Conservation (phyloP, 1,140 invertebrate genomes). For the Drosophila mayri region DNA sequence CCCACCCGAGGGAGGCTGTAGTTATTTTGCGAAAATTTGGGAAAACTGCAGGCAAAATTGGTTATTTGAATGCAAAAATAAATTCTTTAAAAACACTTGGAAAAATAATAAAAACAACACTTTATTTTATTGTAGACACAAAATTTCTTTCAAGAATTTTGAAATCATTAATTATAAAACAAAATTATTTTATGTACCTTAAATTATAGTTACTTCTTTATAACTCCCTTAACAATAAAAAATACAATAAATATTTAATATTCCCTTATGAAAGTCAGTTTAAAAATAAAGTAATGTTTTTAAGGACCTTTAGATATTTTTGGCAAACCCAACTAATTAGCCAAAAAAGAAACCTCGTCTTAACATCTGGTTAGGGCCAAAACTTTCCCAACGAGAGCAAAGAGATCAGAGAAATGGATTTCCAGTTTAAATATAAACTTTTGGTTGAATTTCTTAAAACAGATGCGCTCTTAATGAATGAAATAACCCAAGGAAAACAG, state of each 20-base stretch:
- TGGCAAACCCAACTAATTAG: slow-evolving; percentile 6
- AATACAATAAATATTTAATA: no score
- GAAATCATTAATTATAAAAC: no score
- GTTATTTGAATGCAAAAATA: no score
- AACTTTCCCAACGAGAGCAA: slow-evolving; percentile 9
- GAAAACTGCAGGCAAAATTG: not conserved
- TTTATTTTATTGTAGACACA: no score
- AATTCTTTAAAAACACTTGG: no score
- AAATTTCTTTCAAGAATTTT: no score
- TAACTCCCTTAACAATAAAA: no score
- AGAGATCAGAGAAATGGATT: slow-evolving; percentile 11
- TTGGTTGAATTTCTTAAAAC: slow-evolving; percentile 11
- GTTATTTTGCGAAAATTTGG: not conserved
- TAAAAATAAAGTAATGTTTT: not conserved
- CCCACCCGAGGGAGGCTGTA: slow-evolving; percentile 1
- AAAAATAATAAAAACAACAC: no score
- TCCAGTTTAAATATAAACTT: slow-evolving; percentile 16
- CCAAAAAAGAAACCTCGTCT: not conserved
- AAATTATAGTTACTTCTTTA: no score
- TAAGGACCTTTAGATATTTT: not conserved
- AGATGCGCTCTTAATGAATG: slow-evolving; percentile 26
- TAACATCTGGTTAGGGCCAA: not conserved
- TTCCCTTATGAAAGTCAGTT: no score
- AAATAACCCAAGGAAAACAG: slow-evolving; percentile 30
- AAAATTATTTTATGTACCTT: no score